Evolutionary conservation across 2,888 invertebrate species (phyloP).

Genomic region (Drosophila helvetica): DNA sequence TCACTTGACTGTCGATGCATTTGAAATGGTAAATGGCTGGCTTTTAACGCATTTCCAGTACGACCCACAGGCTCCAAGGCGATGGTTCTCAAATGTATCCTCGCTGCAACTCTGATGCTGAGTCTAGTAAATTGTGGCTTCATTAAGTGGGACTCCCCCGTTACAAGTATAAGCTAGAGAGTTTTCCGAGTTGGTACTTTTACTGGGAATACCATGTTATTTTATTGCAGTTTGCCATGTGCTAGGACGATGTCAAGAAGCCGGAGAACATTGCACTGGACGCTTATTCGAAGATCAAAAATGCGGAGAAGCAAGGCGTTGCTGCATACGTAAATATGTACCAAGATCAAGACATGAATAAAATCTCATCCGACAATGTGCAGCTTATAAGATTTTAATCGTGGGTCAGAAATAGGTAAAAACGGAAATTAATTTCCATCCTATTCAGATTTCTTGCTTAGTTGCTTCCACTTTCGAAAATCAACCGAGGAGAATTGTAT

Average conservation of each 20-base stretch:
- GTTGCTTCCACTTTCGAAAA: neutral
- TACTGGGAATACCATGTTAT: neutral
- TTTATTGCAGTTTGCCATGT: neutral
- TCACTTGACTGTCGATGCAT: neutral
- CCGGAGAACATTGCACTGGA: neutral
- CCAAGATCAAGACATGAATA: neutral
- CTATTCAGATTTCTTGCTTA: no score
- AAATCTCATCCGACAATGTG: no score
- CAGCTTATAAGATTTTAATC: no score
- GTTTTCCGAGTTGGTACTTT: neutral
- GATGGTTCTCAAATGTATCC: neutral
- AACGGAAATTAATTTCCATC: no score
- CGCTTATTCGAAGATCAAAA: neutral
- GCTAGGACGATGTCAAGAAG: neutral
- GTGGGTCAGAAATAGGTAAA: no score
- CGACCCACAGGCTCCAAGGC: neutral
- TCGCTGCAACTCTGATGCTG: neutral
- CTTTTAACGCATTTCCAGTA: neutral
- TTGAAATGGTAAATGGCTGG: neutral
- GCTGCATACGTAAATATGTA: neutral
- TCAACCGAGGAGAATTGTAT: neutral
- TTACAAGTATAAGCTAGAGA: neutral
- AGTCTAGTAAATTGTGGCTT: neutral
- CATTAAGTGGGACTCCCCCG: neutral
- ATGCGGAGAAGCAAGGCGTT: rapidly evolving